phyloP scores from a whole-genome alignment of 1,140 invertebrate genomes.

The Drosophila oshimai region DNA sequence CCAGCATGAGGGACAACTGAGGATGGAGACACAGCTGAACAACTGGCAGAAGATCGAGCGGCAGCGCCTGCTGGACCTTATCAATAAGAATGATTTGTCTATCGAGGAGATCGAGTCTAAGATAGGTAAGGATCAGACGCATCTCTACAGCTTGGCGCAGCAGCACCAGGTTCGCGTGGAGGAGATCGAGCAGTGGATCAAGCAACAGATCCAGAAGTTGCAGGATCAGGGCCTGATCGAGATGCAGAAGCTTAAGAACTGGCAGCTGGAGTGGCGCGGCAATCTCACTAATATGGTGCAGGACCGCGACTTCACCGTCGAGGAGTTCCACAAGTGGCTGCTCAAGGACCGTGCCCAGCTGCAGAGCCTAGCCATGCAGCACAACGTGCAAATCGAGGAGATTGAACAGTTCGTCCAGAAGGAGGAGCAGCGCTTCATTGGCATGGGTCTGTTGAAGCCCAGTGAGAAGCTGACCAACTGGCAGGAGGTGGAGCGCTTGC shows the following conservation, averaged over 20 bases:
- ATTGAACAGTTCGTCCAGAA: slow-evolving; percentile 79
- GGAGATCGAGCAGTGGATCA: slow-evolving; percentile 79
- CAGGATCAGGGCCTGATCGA: slow-evolving; percentile 68
- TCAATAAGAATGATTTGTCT: slow-evolving; percentile 72
- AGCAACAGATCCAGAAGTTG: slow-evolving; percentile 68
- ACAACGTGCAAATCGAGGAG: slow-evolving; percentile 79
- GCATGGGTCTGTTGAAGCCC: slow-evolving; percentile 75
- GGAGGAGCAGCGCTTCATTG: slow-evolving; percentile 76
- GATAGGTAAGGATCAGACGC: slow-evolving; percentile 67
- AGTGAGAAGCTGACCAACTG: slow-evolving; percentile 78
- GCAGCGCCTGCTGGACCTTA: slow-evolving; percentile 62
- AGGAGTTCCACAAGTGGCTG: slow-evolving; percentile 80
- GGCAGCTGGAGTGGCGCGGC: slow-evolving; percentile 78
- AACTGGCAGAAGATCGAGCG: slow-evolving; percentile 78
- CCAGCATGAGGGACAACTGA: slow-evolving; percentile 68
- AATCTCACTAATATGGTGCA: slow-evolving; percentile 78
- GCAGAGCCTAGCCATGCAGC: slow-evolving; percentile 73
- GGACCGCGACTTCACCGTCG: slow-evolving; percentile 76
- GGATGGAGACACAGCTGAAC: slow-evolving; percentile 67
- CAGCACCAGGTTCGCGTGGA: slow-evolving; percentile 79
- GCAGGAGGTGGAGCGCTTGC: slow-evolving; percentile 75
- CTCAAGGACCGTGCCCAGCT: slow-evolving; percentile 69
- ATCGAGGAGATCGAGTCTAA: slow-evolving; percentile 70
- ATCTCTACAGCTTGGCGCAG: slow-evolving; percentile 69
- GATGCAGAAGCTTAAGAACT: slow-evolving; percentile 73